phyloP scores from a whole-genome alignment of 2,113 vertebrate species.

The Vimba vimba region DNA sequence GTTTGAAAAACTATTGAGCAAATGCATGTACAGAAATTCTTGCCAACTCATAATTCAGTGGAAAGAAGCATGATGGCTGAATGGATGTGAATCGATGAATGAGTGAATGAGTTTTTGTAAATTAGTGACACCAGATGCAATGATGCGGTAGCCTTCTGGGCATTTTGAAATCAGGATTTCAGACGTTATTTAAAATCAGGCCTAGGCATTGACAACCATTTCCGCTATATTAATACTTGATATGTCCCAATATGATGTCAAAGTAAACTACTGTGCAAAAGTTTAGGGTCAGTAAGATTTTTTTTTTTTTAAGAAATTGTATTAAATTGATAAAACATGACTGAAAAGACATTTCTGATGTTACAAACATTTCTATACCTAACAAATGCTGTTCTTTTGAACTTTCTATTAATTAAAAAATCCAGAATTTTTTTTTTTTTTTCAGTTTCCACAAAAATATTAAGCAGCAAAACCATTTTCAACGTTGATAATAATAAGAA shows the following conservation, averaged over 20 bases:
- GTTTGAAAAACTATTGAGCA: not conserved
- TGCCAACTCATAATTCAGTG: not conserved
- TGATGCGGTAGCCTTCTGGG: not conserved
- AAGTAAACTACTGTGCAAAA: not conserved
- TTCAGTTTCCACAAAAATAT: not conserved
- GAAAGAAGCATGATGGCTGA: not conserved
- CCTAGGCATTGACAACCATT: not conserved
- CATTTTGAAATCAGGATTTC: not conserved
- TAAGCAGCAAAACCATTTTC: not conserved
- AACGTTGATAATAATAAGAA: not conserved
- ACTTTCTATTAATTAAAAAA: not conserved
- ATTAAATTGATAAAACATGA: not conserved
- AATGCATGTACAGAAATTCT: not conserved
- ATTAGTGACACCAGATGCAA: not conserved
- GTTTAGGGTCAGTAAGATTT: not conserved
- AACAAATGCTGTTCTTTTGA: not conserved
- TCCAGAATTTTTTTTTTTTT: too few species aligned
- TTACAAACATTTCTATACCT: not conserved
- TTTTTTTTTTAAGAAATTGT: not conserved
- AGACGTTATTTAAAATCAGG: not conserved
- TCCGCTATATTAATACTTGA: too few species aligned
- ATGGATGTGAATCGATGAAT: not conserved
- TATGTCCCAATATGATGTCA: not conserved
- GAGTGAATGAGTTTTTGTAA: not conserved
- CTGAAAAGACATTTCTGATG: not conserved